Base-by-base conservation (phyloP, 1,140 invertebrate species). In the Dryas iulia region DNA sequence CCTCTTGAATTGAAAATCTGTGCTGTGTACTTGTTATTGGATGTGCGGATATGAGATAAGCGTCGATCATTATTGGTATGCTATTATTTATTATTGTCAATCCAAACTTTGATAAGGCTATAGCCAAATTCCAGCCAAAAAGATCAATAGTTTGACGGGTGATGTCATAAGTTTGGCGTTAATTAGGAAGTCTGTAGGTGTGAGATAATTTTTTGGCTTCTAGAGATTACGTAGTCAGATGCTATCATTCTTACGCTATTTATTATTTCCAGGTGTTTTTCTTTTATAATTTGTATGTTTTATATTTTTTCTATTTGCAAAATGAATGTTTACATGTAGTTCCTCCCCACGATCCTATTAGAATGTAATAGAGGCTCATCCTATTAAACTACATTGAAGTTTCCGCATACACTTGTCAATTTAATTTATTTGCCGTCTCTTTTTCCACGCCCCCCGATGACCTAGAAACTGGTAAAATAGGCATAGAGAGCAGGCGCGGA, bases 11-110 rank as follows among this genome's bases (percentile, higher is more conserved):
- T 72, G 60, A 67, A 63, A 70, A 76, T 71, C 35, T 64, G 83
- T 88, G 80, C 72, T 75, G 85, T 89, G 86, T 71, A 66, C 65
- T 73, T 70, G 63, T 73, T 76, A 66, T 82, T 82, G 77, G 78
- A 82, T 82, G 74, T 72, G 61, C 71, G 73, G 84, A 82, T 77
- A 88, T 89, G 87, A 87, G 79, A 89, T 87, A 89, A 82, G 83
- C 76, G 65, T 73, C 78, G 71, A 64, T 65, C 59, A 14, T 53
- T 52, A 60, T 65, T 72, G 84, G 84, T 88, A 88, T 71, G 86
- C 85, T 56, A 24, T 70, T 56, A n/a, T 30, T 60, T 25, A 18
- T 25, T 54, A 14, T 31, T 62, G 28, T 21, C 28, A 3, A 3
- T 54, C 12, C 7, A 24, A n/a, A 54, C 1, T 21, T 56, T 56